A percentile compares a stretch with the other conserved stretches of the same genome.
These are phyloP conservation scores for Struthidea cinerea DNA, from an alignment of 2,113 vertebrate genomes.

Conservation along the genomic window DNA sequence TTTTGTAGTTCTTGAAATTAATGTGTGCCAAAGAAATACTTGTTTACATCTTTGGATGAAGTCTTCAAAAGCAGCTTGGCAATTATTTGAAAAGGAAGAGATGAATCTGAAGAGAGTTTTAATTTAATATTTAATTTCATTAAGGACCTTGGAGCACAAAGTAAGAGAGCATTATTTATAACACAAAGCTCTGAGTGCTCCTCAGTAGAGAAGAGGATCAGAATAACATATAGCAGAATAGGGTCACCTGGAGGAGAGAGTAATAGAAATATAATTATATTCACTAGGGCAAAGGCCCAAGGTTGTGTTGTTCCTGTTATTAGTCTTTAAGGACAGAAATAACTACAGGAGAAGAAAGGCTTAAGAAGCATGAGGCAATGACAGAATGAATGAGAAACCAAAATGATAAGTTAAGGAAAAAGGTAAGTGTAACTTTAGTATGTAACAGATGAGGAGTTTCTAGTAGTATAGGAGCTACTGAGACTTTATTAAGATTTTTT, in stretches of 20 bases:
- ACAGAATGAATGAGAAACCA: not conserved
- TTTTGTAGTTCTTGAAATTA: conserved; percentile 8
- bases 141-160: conserved; percentile 55
- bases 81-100: conserved; percentile 55
- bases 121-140: conserved; percentile 63
- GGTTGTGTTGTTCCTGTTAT: not conserved
- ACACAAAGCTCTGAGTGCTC: conserved; percentile 44
- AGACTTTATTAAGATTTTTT: not conserved
- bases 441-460: not conserved
- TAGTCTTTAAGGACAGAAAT: not conserved
- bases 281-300: conserved; percentile 2
- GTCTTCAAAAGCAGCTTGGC: conserved; percentile 26
- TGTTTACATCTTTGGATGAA: conserved; percentile 28
- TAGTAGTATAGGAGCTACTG: not conserved
- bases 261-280: conserved; percentile 20
- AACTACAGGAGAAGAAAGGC: not conserved
- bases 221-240: not conserved
- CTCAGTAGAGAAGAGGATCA: not conserved
- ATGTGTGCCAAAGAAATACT: not conserved
- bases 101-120: conserved; percentile 54
- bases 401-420: not conserved
- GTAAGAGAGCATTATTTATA: conserved; percentile 58
- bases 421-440: not conserved
- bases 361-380: not conserved
- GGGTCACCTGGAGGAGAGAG: conserved; percentile 22